Conservation (phyloP, 2,888 invertebrate genomes). For the Parnassius apollo region DNA sequence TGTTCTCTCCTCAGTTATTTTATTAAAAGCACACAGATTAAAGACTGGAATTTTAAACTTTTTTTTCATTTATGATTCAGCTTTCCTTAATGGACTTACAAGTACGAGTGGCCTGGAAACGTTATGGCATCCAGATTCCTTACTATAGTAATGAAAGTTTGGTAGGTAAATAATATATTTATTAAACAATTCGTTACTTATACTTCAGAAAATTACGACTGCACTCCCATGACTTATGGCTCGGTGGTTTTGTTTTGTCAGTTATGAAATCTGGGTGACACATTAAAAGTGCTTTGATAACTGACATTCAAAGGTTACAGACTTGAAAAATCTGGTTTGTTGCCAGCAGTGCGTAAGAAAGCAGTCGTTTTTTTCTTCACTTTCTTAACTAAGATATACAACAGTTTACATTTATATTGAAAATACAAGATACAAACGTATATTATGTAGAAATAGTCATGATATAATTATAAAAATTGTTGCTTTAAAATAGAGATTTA, state of each 20-base stretch:
- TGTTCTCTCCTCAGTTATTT: too few relatives aligned
- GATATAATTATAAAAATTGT: neutral
- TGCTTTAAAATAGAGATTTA: neutral
- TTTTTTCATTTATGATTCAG: too few relatives aligned
- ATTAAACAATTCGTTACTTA: neutral
- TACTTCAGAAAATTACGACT: conserved; percentile 1
- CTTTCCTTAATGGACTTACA: too few relatives aligned
- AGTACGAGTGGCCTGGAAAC: too few relatives aligned
- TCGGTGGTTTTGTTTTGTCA: conserved; percentile 1
- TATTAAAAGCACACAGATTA: too few relatives aligned
- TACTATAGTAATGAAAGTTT: too few relatives aligned
- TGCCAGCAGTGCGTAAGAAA: conserved; percentile 7
- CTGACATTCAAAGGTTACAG: conserved; percentile 9
- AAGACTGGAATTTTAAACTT: too few relatives aligned
- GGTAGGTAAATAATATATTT: conserved; percentile 12
- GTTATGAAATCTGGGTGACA: conserved; percentile 1
- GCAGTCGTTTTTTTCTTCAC: conserved; percentile 3
- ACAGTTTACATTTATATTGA: conserved; percentile 4
- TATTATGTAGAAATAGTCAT: neutral
- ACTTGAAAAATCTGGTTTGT: neutral
- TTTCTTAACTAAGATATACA: neutral
- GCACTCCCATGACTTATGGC: neutral
- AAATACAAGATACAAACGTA: neutral
- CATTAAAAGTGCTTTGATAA: conserved; percentile 3
- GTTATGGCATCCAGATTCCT: too few relatives aligned